Percentiles rank a stretch among this genome's conserved stretches.
Conservation (phyloP, 2,888 invertebrate species). For the Phaedon cochleariae region DNA sequence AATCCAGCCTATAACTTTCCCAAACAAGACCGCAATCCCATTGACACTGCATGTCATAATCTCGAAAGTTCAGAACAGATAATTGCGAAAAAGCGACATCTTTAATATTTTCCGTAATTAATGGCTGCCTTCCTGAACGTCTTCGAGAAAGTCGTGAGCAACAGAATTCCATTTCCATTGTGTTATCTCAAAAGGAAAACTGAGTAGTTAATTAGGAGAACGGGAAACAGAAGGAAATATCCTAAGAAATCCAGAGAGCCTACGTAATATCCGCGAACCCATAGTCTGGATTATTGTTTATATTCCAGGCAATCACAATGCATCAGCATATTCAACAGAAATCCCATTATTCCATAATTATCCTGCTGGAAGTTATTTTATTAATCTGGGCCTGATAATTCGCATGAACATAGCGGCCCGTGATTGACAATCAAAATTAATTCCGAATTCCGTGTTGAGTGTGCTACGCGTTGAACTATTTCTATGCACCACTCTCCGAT, state of each 20-base stretch:
- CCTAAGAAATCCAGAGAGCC: constrained; percentile 28
- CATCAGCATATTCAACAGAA: constrained; percentile 21
- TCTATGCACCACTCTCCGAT: not conserved
- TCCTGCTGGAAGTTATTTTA: constrained; percentile 22
- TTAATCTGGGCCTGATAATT: constrained; percentile 21
- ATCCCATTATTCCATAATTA: constrained; percentile 30
- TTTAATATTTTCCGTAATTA: constrained; percentile 46
- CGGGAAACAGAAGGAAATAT: constrained; percentile 33
- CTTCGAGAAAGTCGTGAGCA: constrained; percentile 45
- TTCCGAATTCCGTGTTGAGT: not conserved
- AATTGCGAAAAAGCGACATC: constrained; percentile 39
- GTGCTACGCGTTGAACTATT: not conserved
- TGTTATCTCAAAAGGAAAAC: constrained; percentile 45
- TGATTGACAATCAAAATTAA: not conserved
- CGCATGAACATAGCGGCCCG: constrained; percentile 13
- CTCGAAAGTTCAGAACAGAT: constrained; percentile 25
- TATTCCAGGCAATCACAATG: constrained; percentile 24
- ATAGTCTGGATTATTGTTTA: constrained; percentile 34
- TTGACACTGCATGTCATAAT: constrained; percentile 30
- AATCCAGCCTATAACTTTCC: not conserved
- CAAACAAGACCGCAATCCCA: constrained; percentile 18
- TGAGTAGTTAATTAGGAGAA: constrained; percentile 48
- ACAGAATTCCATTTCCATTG: constrained; percentile 47
- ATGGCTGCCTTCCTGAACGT: constrained; percentile 42
- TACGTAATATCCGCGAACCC: constrained; percentile 25